phyloP scores from a whole-genome alignment of 2,797 vertebrate genomes.

The Oreonectes daqikongensis region DNA sequence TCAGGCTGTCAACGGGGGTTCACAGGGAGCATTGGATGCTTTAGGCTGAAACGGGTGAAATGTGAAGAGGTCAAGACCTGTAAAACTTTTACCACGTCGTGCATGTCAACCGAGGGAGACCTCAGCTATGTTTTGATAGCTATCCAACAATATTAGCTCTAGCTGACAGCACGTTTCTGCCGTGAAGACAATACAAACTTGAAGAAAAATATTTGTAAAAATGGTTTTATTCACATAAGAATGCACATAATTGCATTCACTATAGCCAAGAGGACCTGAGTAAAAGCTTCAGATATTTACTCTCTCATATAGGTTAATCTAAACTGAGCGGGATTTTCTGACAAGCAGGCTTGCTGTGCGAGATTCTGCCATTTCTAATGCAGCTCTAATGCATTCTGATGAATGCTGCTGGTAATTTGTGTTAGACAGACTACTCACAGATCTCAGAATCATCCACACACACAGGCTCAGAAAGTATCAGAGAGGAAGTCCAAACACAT shows the following conservation, averaged over 20 bases:
- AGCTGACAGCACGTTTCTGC: constrained; percentile 48
- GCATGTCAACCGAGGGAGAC: constrained; percentile 49
- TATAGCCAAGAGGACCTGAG: constrained; percentile 74
- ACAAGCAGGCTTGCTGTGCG: constrained; percentile 73
- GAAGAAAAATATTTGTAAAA: constrained; percentile 14
- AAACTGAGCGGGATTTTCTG: constrained; percentile 77
- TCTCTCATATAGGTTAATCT: constrained; percentile 82
- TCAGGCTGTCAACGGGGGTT: constrained; percentile 56
- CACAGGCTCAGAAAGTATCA: constrained; percentile 57
- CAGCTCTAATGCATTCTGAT: constrained; percentile 79
- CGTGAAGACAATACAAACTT: not conserved
- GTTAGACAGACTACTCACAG: constrained; percentile 77
- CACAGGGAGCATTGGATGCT: constrained; percentile 29
- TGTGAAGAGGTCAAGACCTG: constrained; percentile 44
- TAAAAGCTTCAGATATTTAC: constrained; percentile 69
- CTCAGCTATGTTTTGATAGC: constrained; percentile 56
- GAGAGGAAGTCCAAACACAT: constrained; percentile 72
- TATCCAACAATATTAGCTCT: constrained; percentile 38
- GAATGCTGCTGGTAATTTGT: constrained; percentile 74
- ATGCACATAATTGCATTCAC: constrained; percentile 79
- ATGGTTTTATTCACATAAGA: constrained; percentile 54
- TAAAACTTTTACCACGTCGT: constrained; percentile 56
- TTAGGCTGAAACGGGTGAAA: constrained; percentile 34
- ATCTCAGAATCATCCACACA: constrained; percentile 62
- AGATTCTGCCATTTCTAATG: constrained; percentile 75